Evolutionary conservation across 2,113 vertebrate species (phyloP), one percentile per base, ranked within the genome.

Genomic region (Sylvicapra grimmia): DNA sequence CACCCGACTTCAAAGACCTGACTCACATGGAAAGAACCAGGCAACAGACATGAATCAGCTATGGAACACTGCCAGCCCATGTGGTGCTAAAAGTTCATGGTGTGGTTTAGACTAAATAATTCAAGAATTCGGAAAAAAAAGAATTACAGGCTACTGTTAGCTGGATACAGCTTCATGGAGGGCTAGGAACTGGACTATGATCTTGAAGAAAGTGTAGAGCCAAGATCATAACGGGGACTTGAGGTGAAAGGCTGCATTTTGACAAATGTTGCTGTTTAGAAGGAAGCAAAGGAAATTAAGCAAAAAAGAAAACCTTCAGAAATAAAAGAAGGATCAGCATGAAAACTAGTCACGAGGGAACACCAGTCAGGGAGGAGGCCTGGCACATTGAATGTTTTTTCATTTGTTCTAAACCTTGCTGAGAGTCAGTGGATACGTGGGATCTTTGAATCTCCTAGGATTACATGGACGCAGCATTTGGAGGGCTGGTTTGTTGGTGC

Each of bases 21-120:
- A 59, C 18, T 86, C 49, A 18, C 61, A 0, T 25, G 27, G 65
- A 84, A 87, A 68, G 75, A 90, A 63, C 8, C 87, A 40, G 2
- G 5, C 0, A 9, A 9, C 23, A 25, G 1, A 1, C 85, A 2
- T 3, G 53, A 86, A 31, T 56, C 40, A 49, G 2, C 47, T 36
- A 0, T 21, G 36, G 85, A 75, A 29, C 16, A 29, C 1, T 1
- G 19, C 25, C 56, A 86, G 21, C 33, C 88, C 49, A 1, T 6
- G 8, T 4, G 47, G 36, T 21, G 33, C 10, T 14, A 21, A 8
- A 89, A 49, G 9, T 10, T 31, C 58, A 14, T 27, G 5, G 2
- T n/a, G 8, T 31, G 5, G 8, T 44, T 51, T 31, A 86, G 12
- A 51, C 29, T 80, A 47, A 77, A 53, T 4, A 31, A 25, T 23